These are phyloP conservation scores for Diaprepes abbreviatus DNA, from an alignment of 2,888 invertebrate species.

Conservation along the genomic window DNA sequence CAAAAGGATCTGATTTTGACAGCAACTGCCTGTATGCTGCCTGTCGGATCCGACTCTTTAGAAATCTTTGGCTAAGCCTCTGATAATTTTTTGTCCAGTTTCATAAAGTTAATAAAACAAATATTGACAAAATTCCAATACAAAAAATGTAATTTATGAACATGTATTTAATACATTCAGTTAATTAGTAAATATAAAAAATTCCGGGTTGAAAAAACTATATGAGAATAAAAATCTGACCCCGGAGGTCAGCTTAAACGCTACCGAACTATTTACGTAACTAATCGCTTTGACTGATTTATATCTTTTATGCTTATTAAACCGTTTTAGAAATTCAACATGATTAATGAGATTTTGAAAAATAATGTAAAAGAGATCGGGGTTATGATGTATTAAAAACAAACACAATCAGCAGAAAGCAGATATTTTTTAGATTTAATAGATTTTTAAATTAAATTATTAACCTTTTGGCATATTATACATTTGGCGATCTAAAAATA, in stretches of 20 bases:
- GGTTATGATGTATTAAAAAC: background rate
- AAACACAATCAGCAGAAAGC: background rate
- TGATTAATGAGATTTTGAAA: slow-evolving; percentile 37
- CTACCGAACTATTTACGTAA: slow-evolving; percentile 45
- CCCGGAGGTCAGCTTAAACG: slow-evolving; percentile 36
- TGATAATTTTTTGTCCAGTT: no score
- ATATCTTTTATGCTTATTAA: slow-evolving; percentile 41
- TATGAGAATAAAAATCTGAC: slow-evolving; percentile 25
- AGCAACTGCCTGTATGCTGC: no score
- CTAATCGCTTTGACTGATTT: slow-evolving; percentile 51
- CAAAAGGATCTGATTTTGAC: no score
- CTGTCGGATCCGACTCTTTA: no score
- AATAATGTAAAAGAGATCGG: slow-evolving; percentile 26
- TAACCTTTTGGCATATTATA: no score
- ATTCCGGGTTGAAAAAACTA: slow-evolving; percentile 8
- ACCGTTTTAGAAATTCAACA: slow-evolving; percentile 25
- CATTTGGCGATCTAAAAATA: no score
- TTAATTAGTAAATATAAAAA: background rate
- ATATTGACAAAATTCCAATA: no score
- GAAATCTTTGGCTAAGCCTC: no score
- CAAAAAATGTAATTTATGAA: background rate
- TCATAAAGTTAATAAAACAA: no score
- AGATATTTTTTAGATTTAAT: background rate
- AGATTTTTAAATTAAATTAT: background rate
- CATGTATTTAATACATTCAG: background rate